Evolutionary conservation across 1,140 invertebrate species (phyloP), one percentile per base, ranked within the genome.

Genomic region (Colletes latitarsis): DNA sequence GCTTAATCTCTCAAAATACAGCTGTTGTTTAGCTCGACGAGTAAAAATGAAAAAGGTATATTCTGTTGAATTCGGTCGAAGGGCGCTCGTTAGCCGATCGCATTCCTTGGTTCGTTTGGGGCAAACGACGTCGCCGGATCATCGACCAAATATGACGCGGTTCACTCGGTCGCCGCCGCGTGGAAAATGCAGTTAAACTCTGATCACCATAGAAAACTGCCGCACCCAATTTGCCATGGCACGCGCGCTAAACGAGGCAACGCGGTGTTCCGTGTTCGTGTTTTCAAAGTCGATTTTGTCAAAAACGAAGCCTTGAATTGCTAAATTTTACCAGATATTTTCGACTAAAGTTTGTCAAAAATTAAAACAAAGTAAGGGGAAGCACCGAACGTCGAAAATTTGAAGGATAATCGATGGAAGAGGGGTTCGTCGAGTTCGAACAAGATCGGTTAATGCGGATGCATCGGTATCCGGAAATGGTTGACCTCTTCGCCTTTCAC

Each of bases 151-250:
- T 72, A 55, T 57, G 83, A 77, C 74, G 75, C 64, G 78, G 83
- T 74, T 84, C 68, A 84, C 74, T 72, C 72, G 82, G 69, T 41
- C 41, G 41, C 43, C 55, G 81, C 78, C 83, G 63, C 78, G 62
- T 53, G 78, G 71, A 68, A 85, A 85, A 84, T 75, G 62, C 77
- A 74, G 83, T 85, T 85, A 85, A 85, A 75, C 83, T 68, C 71
- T 43, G 76, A 85, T 86, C 84, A 68, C 71, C 67, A 60, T 80
- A 86, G 81, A 86, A 86, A 86, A 85, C 77, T 82, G 75, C 41
- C 83, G 63, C 71, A 39, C 52, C 80, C 79, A 82, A 80, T 85
- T 86, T 67, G 69, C 74, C 19, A 41, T n/a, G 30, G 41, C 46
- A 46, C 14, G 70, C 17, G 49, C 4, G 70, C 68, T 71, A 85